phyloP scores from a whole-genome alignment of 53 echinoderm and acorn worm species.

The Hippasteria phrygiana region DNA sequence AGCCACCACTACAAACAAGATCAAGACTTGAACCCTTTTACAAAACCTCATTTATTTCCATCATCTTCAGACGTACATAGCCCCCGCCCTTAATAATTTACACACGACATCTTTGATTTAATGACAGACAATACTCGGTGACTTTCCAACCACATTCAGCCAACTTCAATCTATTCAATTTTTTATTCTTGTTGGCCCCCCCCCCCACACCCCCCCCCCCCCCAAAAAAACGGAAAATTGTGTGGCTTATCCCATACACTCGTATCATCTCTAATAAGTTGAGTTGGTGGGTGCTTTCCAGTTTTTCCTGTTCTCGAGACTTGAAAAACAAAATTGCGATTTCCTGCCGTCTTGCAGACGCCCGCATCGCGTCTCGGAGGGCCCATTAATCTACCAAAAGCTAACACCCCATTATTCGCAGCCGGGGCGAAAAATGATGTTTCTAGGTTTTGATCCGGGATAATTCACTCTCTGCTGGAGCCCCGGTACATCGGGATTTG shows the following conservation, averaged over 20 bases:
- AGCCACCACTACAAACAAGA: background rate
- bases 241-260: no score
- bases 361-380: background rate
- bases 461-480: slow-evolving; percentile 11
- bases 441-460: slow-evolving; percentile 24
- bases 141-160: background rate
- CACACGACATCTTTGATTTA: background rate
- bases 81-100: no score
- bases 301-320: no score
- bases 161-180: slow-evolving; percentile 1
- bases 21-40: background rate
- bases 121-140: background rate
- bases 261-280: no score
- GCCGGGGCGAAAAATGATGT: slow-evolving; percentile 15
- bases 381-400: slow-evolving; percentile 48
- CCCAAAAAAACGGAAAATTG: no score
- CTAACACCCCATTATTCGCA: slow-evolving; percentile 4
- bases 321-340: background rate
- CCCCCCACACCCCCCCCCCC: no score
- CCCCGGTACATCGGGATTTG: slow-evolving; percentile 18
- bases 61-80: background rate
- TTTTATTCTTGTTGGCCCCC: background rate
- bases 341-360: background rate
- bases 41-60: slow-evolving; percentile 6
- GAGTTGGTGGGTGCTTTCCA: no score